These are phyloP conservation scores for Tricholauxania praeusta DNA, from an alignment of 2,888 invertebrate genomes.

Conservation along the genomic window DNA sequence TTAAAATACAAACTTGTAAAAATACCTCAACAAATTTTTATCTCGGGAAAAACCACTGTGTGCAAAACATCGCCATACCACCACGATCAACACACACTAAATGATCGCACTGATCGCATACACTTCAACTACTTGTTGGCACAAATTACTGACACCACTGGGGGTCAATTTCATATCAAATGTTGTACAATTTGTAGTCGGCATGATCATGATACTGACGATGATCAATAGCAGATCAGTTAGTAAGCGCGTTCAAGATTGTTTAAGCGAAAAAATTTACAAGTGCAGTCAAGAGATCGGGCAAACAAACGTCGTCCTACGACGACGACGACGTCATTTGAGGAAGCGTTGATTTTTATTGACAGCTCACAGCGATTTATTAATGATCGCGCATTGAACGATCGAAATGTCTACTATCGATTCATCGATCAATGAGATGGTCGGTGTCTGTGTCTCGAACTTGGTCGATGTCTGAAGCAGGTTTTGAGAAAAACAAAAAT, in stretches of 20 bases:
- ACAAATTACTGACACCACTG: constrained; percentile 35
- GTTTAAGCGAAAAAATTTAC: neutral
- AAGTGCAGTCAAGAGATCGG: neutral
- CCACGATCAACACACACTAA: neutral
- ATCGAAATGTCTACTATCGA: constrained; percentile 2
- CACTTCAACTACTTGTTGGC: constrained; percentile 27
- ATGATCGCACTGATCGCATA: neutral
- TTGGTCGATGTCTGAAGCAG: neutral
- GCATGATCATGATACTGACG: neutral
- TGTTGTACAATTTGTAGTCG: neutral
- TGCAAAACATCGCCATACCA: too few species aligned
- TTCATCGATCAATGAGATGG: neutral
- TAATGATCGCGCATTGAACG: constrained; percentile 55
- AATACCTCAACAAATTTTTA: too few species aligned
- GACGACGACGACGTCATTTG: neutral
- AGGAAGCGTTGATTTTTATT: constrained; percentile 59
- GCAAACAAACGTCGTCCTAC: neutral
- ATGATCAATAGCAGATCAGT: neutral
- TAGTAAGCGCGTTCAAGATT: neutral
- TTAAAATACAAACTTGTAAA: too few species aligned
- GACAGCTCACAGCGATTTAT: constrained; percentile 65
- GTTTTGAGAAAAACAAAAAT: neutral
- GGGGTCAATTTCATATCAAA: constrained; percentile 29
- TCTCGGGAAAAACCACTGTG: too few species aligned
- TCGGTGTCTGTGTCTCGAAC: neutral